Conservation (phyloP, 2,797 vertebrate species). For the Carcharodon carcharias region DNA sequence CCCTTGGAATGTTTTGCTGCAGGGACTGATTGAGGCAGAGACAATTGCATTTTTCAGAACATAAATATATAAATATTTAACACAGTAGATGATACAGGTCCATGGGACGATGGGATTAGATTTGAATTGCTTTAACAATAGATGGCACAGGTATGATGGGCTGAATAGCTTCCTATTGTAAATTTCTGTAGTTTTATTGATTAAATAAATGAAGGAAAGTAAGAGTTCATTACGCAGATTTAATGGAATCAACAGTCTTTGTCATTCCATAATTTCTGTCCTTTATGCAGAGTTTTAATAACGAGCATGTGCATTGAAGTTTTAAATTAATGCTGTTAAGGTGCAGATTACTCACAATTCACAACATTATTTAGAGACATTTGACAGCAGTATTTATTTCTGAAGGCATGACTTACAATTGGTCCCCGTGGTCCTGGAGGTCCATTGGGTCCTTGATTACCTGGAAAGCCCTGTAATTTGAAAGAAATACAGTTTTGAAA, state of each 20-base stretch:
- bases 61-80: not conserved
- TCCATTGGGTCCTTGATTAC: conserved; percentile 81
- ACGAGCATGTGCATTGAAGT: not conserved
- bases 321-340: not conserved
- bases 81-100: not conserved
- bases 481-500: conserved; percentile 41
- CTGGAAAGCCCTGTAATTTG: conserved; percentile 75
- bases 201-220: not conserved
- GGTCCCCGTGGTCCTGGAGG: conserved; percentile 80
- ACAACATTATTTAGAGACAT: not conserved
- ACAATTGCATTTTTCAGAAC: not conserved
- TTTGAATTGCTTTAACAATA: not conserved
- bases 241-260: not conserved
- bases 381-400: not conserved
- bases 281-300: not conserved
- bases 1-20: not conserved
- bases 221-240: not conserved
- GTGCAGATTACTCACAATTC: not conserved
- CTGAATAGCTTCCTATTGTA: not conserved
- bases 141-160: not conserved
- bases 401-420: conserved; percentile 61
- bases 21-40: not conserved
- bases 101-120: not conserved
- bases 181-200: not conserved
- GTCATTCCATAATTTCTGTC: not conserved